Percentiles rank a stretch among this genome's conserved stretches.
phyloP scores from a whole-genome alignment of 2,797 vertebrate species.

The Phoeniculus purpureus region DNA sequence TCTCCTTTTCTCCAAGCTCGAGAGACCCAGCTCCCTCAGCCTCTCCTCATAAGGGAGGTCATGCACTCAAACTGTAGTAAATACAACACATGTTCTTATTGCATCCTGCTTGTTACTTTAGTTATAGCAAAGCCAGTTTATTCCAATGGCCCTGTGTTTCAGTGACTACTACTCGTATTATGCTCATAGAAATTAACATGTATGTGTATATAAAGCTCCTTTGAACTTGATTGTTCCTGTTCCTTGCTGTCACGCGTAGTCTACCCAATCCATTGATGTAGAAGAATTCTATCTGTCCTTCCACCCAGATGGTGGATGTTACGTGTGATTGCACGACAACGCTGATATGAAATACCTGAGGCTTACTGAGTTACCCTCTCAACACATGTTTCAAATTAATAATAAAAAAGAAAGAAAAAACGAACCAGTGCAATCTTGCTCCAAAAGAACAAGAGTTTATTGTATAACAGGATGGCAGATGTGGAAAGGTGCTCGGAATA shows the following conservation, averaged over 20 bases:
- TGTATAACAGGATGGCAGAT: slow-evolving; percentile 82
- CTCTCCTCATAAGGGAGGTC: too few relatives aligned
- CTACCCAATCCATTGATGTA: slow-evolving; percentile 35
- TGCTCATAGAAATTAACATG: background rate
- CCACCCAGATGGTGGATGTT: slow-evolving; percentile 81
- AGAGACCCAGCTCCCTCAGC: too few relatives aligned
- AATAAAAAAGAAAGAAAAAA: slow-evolving; percentile 75
- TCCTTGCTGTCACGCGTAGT: slow-evolving; percentile 38
- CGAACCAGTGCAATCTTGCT: slow-evolving; percentile 75
- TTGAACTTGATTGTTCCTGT: slow-evolving; percentile 31
- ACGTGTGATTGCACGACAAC: slow-evolving; percentile 79
- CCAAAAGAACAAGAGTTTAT: slow-evolving; percentile 86
- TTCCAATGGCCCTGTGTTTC: background rate
- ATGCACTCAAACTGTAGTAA: background rate
- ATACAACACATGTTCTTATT: background rate
- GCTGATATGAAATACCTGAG: slow-evolving; percentile 82
- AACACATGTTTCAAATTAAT: slow-evolving; percentile 85
- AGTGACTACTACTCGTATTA: background rate
- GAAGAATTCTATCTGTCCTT: slow-evolving; percentile 61
- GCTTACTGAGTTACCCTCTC: slow-evolving; percentile 84
- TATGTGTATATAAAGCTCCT: slow-evolving; percentile 27
- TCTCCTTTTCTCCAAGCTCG: too few relatives aligned
- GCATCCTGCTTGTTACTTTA: background rate
- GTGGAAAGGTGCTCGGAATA: slow-evolving; percentile 84
- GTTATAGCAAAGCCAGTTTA: background rate